Conservation (phyloP, 1,140 invertebrate species). For the Eueides isabella region DNA sequence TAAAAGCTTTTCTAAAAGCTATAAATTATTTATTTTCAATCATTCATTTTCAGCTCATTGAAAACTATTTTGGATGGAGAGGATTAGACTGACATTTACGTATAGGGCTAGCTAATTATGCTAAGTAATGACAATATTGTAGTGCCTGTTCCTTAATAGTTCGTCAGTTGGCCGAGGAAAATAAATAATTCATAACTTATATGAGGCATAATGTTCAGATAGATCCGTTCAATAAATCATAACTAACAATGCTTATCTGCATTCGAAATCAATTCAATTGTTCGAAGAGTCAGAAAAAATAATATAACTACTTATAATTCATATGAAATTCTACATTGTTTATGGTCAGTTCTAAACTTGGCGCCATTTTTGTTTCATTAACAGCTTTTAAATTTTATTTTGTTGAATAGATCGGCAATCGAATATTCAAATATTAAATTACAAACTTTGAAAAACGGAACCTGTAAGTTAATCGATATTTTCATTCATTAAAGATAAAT, state of each 20-base stretch:
- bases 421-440: neutral
- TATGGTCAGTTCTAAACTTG: neutral
- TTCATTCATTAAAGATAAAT: too few relatives aligned
- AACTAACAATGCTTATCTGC: neutral
- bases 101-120: neutral
- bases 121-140: conserved; percentile 2
- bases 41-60: neutral
- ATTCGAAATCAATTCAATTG: neutral
- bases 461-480: neutral
- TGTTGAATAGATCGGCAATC: neutral
- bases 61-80: neutral
- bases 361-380: neutral
- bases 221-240: neutral
- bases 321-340: neutral
- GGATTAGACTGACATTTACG: conserved; percentile 7
- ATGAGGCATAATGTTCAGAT: neutral
- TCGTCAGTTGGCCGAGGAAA: neutral
- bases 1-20: too few relatives aligned
- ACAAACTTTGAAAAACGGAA: neutral
- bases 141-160: conserved; percentile 8
- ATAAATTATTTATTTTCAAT: neutral
- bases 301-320: neutral
- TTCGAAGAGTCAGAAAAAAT: neutral
- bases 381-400: neutral
- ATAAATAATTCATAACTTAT: neutral